Percentiles rank a stretch among this genome's conserved stretches.
Evolutionary conservation across 1,140 invertebrate species (phyloP).

Genomic region (Hycleus phaleratus): DNA sequence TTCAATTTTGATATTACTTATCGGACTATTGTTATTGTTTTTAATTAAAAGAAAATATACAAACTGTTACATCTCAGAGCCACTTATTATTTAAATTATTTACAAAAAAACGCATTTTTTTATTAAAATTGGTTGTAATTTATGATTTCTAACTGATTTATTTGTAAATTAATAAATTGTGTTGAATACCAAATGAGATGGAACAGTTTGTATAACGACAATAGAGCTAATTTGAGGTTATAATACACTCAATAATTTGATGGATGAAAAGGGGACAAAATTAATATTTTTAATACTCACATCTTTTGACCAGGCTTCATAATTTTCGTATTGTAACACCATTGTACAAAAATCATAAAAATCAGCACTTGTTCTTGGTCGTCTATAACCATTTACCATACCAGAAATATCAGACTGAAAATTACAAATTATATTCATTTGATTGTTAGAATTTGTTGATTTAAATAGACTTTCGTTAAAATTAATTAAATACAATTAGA

Average conservation of each 20-base stretch:
- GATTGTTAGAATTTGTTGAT: no score
- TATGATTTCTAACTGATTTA: no score
- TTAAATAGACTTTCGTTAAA: no score
- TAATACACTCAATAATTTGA: not conserved
- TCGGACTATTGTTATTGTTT: not conserved
- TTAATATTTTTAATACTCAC: constrained; percentile 31
- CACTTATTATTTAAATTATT: no score
- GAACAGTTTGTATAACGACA: no score
- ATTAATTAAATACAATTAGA: not conserved
- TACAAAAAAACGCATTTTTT: no score
- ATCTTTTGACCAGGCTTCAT: constrained; percentile 44
- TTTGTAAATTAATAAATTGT: no score
- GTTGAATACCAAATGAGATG: no score
- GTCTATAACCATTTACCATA: constrained; percentile 18
- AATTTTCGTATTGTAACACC: constrained; percentile 50
- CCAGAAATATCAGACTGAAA: constrained; percentile 20
- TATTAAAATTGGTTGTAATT: no score
- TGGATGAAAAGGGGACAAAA: not conserved
- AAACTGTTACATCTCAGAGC: no score
- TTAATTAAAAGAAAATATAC: not conserved
- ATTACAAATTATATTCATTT: not conserved
- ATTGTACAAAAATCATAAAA: constrained; percentile 50
- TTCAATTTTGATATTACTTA: not conserved
- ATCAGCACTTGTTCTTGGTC: constrained; percentile 47
- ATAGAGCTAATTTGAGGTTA: not conserved